Percentiles rank a stretch among this genome's conserved stretches.
Evolutionary conservation across 1,140 invertebrate species (phyloP).

Genomic region (Sycobia sp.): DNA sequence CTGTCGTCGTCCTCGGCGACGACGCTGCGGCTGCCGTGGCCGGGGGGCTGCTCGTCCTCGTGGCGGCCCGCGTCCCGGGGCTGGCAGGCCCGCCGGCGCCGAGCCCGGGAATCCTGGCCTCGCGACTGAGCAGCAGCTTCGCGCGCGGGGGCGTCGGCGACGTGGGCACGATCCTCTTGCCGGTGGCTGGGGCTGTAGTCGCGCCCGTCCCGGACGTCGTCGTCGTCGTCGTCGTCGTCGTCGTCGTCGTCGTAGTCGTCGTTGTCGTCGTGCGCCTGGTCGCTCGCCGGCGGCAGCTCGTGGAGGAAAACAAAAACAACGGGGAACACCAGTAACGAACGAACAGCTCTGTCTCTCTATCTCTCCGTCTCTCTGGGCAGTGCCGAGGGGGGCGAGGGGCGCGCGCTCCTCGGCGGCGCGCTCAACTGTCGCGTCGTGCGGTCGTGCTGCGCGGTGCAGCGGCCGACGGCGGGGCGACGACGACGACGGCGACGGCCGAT

Average conservation of each 20-base stretch:
- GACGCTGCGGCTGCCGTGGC: neutral
- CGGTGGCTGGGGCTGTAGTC: neutral
- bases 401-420: constrained; percentile 9
- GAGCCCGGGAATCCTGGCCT: constrained; percentile 62
- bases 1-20: neutral
- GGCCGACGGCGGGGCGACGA: too few relatives aligned
- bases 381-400: constrained; percentile 1
- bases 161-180: neutral
- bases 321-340: too few relatives aligned
- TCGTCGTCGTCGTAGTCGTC: too few relatives aligned
- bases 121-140: constrained; percentile 61
- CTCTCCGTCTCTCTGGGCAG: too few relatives aligned
- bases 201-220: too few relatives aligned
- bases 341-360: too few relatives aligned
- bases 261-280: neutral
- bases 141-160: constrained; percentile 39
- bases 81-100: constrained; percentile 56
- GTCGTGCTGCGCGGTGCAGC: too few relatives aligned
- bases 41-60: constrained; percentile 3
- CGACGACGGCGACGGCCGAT: constrained; percentile 3
- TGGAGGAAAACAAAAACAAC: too few relatives aligned
- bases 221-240: too few relatives aligned
- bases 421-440: too few relatives aligned
- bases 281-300: too few relatives aligned
- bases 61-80: neutral